These are phyloP conservation scores for Hololepta plana DNA, from an alignment of 2,888 invertebrate species.

Conservation along the genomic window DNA sequence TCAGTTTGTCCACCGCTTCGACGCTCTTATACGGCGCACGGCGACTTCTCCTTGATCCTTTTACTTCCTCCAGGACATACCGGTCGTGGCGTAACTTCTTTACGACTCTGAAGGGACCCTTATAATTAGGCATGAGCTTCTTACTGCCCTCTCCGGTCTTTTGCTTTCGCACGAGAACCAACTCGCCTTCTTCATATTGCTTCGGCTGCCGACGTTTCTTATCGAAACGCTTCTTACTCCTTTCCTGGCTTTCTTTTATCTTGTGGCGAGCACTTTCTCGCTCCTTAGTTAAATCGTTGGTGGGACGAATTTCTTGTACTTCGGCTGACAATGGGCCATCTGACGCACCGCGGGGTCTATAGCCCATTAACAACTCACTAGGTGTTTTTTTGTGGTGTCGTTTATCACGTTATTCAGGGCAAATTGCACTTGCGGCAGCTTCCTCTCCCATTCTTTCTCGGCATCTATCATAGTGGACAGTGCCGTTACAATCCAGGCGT, in stretches of 20 bases:
- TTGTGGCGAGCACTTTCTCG: too few relatives aligned
- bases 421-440: constrained; percentile 15
- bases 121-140: constrained; percentile 2
- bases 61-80: constrained; percentile 1
- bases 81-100: neutral
- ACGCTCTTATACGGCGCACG: too few relatives aligned
- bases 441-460: constrained; percentile 15
- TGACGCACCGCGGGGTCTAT: constrained; percentile 2
- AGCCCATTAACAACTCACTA: constrained; percentile 4
- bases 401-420: constrained; percentile 15
- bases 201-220: too few relatives aligned
- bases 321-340: neutral
- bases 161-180: constrained; percentile 1
- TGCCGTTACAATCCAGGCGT: constrained; percentile 14
- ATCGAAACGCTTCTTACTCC: too few relatives aligned
- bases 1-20: too few relatives aligned
- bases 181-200: too few relatives aligned
- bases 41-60: too few relatives aligned
- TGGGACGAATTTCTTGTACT: too few relatives aligned
- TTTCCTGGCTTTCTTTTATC: too few relatives aligned
- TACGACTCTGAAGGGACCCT: constrained; percentile 1
- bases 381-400: constrained; percentile 3
- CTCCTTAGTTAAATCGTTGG: too few relatives aligned
- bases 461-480: constrained; percentile 12
- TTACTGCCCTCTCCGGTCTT: constrained; percentile 3